A percentile compares a stretch with the other conserved stretches of the same genome.
Conservation (phyloP, 2,113 vertebrate genomes). For the Rhegmatorhina hoffmannsi region DNA sequence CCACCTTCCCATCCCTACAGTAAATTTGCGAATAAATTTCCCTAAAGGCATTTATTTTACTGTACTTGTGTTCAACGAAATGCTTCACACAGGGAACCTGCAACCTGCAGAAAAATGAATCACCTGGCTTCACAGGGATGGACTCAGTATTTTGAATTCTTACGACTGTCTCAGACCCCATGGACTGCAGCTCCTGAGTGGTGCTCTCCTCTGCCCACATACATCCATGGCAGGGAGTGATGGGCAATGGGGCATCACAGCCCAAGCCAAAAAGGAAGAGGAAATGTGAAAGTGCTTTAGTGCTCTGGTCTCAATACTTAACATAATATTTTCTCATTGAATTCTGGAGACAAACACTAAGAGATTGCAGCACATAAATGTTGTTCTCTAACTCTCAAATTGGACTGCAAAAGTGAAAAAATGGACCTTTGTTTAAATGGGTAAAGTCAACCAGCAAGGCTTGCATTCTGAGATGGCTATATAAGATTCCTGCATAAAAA, state of each 20-base stretch:
- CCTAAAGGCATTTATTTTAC: not conserved
- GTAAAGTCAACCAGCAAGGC: not conserved
- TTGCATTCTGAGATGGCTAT: not conserved
- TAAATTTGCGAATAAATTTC: not conserved
- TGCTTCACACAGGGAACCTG: not conserved
- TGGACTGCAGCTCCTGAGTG: not conserved
- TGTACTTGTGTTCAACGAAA: not conserved
- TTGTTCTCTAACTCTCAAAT: not conserved
- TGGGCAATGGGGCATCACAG: rapidly evolving
- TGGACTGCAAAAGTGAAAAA: not conserved
- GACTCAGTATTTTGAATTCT: not conserved
- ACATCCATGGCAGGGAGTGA: not conserved
- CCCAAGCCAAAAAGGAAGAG: not conserved
- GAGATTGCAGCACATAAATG: not conserved
- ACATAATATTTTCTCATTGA: not conserved
- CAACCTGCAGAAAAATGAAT: not conserved
- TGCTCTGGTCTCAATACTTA: not conserved
- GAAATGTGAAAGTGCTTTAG: not conserved
- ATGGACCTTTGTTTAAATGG: not conserved
- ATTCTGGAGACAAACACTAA: not conserved
- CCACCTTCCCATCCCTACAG: not conserved
- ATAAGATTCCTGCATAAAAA: not conserved
- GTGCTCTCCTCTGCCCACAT: not conserved
- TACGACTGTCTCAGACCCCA: not conserved
- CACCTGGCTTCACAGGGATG: not conserved